Conservation (phyloP, 1,140 invertebrate genomes). For the Leptestheria dahalacensis region DNA sequence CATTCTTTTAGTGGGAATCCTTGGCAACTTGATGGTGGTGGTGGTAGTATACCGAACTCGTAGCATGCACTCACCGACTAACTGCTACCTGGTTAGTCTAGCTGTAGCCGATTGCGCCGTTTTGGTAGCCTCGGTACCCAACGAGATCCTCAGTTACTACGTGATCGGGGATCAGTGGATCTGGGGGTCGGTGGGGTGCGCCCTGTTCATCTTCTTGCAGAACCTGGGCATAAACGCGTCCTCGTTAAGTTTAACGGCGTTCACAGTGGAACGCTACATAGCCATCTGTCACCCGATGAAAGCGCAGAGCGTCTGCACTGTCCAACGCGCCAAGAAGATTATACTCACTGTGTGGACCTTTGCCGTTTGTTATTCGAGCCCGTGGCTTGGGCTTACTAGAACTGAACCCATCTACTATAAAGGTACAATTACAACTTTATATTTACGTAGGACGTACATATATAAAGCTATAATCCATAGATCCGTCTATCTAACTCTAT, state of each 20-base stretch:
- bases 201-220: constrained; percentile 44
- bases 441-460: no score
- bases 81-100: constrained; percentile 43
- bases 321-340: constrained; percentile 39
- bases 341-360: constrained; percentile 41
- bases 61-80: constrained; percentile 42
- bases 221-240: constrained; percentile 53
- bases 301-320: constrained; percentile 39
- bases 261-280: constrained; percentile 45
- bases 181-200: constrained; percentile 41
- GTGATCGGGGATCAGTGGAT: constrained; percentile 39
- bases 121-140: constrained; percentile 39
- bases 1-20: constrained; percentile 38
- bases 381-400: constrained; percentile 30
- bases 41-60: constrained; percentile 31
- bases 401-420: constrained; percentile 26
- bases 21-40: constrained; percentile 40
- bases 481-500: no score
- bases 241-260: constrained; percentile 46
- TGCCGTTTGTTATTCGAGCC: constrained; percentile 35
- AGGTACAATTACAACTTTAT: no score
- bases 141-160: constrained; percentile 42
- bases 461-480: no score
- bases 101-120: constrained; percentile 43
- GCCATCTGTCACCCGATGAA: constrained; percentile 43